Evolutionary conservation across 2,888 invertebrate species (phyloP).

Genomic region (Nemotelus nigrinus): DNA sequence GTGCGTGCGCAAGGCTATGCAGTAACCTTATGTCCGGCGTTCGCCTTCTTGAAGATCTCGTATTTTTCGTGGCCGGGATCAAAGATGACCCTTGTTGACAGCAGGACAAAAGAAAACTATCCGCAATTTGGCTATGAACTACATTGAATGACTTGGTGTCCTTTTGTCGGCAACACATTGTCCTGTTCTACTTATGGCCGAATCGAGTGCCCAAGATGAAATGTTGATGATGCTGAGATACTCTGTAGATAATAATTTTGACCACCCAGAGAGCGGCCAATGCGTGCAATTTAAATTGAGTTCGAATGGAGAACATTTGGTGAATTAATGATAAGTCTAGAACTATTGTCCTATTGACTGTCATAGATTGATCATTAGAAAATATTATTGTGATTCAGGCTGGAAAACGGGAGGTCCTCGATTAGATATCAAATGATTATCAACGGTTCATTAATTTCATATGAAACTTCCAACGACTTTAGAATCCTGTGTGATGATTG

Average conservation of each 20-base stretch:
- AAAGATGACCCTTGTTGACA: constrained; percentile 46
- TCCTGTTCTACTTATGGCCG: neutral
- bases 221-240: neutral
- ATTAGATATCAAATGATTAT: no score
- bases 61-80: neutral
- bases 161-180: constrained; percentile 28
- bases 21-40: constrained; percentile 7
- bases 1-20: neutral
- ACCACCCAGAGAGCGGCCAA: constrained; percentile 39
- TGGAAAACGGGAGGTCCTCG: no score
- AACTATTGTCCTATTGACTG: constrained; percentile 24
- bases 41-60: neutral
- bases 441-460: no score
- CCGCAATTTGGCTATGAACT: constrained; percentile 47
- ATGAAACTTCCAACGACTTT: no score
- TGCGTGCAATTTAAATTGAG: constrained; percentile 24
- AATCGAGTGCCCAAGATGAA: neutral
- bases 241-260: constrained; percentile 25
- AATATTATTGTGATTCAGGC: no score
- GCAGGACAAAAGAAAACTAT: constrained; percentile 46
- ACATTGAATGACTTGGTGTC: constrained; percentile 43
- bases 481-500: no score
- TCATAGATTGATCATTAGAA: neutral
- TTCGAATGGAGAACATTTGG: constrained; percentile 36
- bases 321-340: constrained; percentile 19